A percentile compares a stretch with the other conserved stretches of the same genome.
phyloP scores from a whole-genome alignment of 2,888 invertebrate genomes.

The Zhengitettix transpicula region DNA sequence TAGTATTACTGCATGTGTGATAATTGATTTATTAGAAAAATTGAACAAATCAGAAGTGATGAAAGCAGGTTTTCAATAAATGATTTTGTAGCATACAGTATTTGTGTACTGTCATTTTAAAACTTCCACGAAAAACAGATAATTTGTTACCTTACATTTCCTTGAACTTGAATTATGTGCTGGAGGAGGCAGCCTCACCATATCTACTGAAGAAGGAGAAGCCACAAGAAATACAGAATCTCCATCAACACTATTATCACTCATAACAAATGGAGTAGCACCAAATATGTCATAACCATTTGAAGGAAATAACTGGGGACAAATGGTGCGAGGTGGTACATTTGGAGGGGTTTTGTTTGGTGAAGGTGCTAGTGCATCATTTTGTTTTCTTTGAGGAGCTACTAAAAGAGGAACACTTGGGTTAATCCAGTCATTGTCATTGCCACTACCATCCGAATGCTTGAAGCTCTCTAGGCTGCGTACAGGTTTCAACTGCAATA shows the following conservation, averaged over 20 bases:
- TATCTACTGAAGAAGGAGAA: conserved; percentile 27
- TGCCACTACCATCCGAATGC: conserved; percentile 21
- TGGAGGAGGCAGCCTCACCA: conserved; percentile 30
- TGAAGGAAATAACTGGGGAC: conserved; percentile 14
- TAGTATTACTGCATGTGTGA: no score
- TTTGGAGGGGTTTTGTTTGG: conserved; percentile 1
- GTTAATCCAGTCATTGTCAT: conserved; percentile 21
- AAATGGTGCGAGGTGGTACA: conserved; percentile 14
- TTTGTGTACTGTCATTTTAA: no score
- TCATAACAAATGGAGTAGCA: conserved; percentile 26
- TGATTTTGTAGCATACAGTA: no score
- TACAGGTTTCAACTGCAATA: conserved; percentile 37
- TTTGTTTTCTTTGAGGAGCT: conserved; percentile 29
- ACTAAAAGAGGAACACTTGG: conserved; percentile 21
- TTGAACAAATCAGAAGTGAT: no score
- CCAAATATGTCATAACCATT: conserved; percentile 23
- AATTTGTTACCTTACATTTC: conserved; percentile 9
- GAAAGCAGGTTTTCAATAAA: no score
- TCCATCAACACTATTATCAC: conserved; percentile 28
- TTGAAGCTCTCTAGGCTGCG: conserved; percentile 41
- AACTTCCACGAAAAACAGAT: no score
- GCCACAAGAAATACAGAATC: conserved; percentile 28
- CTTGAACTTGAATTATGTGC: conserved; percentile 3
- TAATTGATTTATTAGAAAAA: no score
- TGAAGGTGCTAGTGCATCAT: conserved; percentile 12